Base-by-base conservation (phyloP, 2,797 vertebrate species). In the Myripristis jacobus region DNA sequence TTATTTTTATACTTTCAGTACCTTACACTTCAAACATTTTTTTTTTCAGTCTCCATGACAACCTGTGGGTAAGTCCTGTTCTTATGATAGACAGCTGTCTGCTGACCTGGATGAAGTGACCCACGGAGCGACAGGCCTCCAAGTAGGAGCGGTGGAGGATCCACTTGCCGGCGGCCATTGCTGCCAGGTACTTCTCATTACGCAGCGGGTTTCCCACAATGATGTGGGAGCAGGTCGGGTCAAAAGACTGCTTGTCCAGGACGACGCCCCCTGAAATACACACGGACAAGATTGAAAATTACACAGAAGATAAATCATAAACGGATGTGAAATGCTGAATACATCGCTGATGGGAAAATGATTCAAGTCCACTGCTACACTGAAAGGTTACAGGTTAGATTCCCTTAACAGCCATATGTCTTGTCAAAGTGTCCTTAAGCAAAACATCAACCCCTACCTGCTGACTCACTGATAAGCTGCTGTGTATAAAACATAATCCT, bases 111-210 rank as follows among this genome's bases (percentile, higher is more conserved):
- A 99, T 84, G 65, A 98, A 99, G 80, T 61, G 85, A 0, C 88
- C 94, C 19, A 95, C 94, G 11, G 92, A 86, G 66, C 96, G 94
- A 29, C 96, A 98, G 0, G 97, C 96, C 81, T 99, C 97, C 72
- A 99, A 89, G 86, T 99, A 99, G 9, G 97, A 99, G 61, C 97
- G 95, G 77, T 99, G 97, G 44, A 99, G 95, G 73, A 99, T 96
- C 98, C 98, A 99, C 78, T 99, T 99, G 0, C 98, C 98, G 0
- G 97, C 96, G 10, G 98, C 98, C 96, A 99, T 96, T 0, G 97
- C 97, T 6, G 97, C 98, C 81, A 99, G 81, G 84, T 97, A 99
- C 70, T 99, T 99, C 77, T 99, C 98, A 13, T 99, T 99, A 2
- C 98, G 95, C 79, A 99, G 95, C 1, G 98, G 98, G 62, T 94